A percentile compares a stretch with the other conserved stretches of the same genome.
Evolutionary conservation across 2,888 invertebrate species (phyloP).

Genomic region (Drosophila paramelanica): DNA sequence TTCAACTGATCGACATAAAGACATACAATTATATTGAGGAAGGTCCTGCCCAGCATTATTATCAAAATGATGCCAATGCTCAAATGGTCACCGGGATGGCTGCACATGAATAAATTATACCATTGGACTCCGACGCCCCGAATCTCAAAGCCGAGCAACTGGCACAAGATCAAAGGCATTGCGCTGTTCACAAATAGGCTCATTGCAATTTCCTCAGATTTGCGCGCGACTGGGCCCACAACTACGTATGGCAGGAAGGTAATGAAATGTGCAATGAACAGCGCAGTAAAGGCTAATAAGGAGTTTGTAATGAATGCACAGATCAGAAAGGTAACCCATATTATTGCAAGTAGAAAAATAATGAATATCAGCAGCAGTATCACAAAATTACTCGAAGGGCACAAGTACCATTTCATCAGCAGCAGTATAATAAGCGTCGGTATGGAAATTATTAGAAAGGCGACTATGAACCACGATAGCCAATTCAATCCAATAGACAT

Average conservation of each 20-base stretch:
- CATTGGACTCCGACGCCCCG: slow-evolving; percentile 86
- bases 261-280: slow-evolving; percentile 90
- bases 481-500: slow-evolving; percentile 46
- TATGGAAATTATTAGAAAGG: slow-evolving; percentile 26
- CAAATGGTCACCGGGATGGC: slow-evolving; percentile 88
- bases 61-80: slow-evolving; percentile 89
- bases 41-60: slow-evolving; percentile 85
- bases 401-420: slow-evolving; percentile 37
- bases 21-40: slow-evolving; percentile 88
- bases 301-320: slow-evolving; percentile 92
- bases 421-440: slow-evolving; percentile 22
- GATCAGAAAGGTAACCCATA: slow-evolving; percentile 91
- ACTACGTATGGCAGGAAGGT: slow-evolving; percentile 88
- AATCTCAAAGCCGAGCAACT: slow-evolving; percentile 28
- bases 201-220: neutral
- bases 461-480: slow-evolving; percentile 53
- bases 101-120: slow-evolving; percentile 86
- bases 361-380: slow-evolving; percentile 88
- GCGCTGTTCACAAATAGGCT: slow-evolving; percentile 51
- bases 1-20: slow-evolving; percentile 93
- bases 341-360: slow-evolving; percentile 89
- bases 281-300: slow-evolving; percentile 90
- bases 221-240: neutral
- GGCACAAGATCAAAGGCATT: slow-evolving; percentile 28
- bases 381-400: neutral